These are phyloP conservation scores for Champsocephalus gunnari DNA, from an alignment of 2,797 vertebrate genomes.

Conservation along the genomic window DNA sequence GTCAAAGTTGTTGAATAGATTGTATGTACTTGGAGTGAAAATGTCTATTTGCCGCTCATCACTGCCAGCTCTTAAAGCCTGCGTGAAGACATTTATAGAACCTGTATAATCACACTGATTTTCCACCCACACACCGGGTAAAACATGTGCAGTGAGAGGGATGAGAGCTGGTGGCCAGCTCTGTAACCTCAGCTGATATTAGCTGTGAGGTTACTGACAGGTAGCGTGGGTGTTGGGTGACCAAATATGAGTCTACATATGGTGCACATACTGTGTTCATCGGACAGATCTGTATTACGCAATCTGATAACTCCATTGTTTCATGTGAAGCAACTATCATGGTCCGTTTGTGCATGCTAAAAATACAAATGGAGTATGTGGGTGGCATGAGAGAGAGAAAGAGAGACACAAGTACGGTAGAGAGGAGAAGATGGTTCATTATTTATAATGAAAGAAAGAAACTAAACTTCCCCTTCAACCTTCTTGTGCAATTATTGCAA, in stretches of 20 bases:
- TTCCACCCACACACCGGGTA: slow-evolving; percentile 56
- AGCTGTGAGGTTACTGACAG: slow-evolving; percentile 19
- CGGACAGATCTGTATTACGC: slow-evolving; percentile 28
- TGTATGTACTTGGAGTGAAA: background rate
- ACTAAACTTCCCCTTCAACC: background rate
- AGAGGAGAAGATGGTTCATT: slow-evolving; percentile 34
- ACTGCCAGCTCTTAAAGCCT: slow-evolving; percentile 17
- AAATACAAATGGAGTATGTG: slow-evolving; percentile 71
- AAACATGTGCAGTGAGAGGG: slow-evolving; percentile 26
- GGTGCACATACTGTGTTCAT: slow-evolving; percentile 5
- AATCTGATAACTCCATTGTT: slow-evolving; percentile 41
- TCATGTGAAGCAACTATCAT: slow-evolving; percentile 41
- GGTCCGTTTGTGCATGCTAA: slow-evolving; percentile 58
- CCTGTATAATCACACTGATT: slow-evolving; percentile 58
- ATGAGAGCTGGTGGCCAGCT: slow-evolving; percentile 11
- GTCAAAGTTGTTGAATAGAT: background rate
- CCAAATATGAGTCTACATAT: background rate
- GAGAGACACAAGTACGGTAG: slow-evolving; percentile 11
- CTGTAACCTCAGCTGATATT: slow-evolving; percentile 41
- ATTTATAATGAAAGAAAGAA: slow-evolving; percentile 29
- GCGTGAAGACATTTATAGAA: slow-evolving; percentile 64
- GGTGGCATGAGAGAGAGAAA: slow-evolving; percentile 51
- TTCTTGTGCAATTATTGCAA: background rate
- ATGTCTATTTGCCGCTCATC: slow-evolving; percentile 34
- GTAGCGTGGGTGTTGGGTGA: slow-evolving; percentile 18